These are phyloP conservation scores for Yasuhikotakia modesta DNA, from an alignment of 2,797 vertebrate genomes.

Conservation along the genomic window DNA sequence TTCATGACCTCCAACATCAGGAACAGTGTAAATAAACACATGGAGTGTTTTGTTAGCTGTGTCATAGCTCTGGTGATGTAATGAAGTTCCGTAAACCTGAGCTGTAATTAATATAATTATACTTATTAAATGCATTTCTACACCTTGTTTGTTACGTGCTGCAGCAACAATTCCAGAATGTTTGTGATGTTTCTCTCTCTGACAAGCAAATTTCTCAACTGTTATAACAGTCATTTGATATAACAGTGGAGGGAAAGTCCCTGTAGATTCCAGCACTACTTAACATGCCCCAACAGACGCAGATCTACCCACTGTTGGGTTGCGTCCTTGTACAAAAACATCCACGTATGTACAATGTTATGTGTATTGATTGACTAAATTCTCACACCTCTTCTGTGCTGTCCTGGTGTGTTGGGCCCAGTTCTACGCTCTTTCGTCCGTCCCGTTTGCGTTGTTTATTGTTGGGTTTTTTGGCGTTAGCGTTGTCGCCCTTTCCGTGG, in stretches of 20 bases:
- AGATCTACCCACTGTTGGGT: neutral
- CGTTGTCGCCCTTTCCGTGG: slow-evolving; percentile 84
- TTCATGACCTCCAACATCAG: no score
- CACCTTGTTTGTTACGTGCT: neutral
- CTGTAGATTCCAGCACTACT: neutral
- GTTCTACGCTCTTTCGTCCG: slow-evolving; percentile 86
- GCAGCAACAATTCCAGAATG: neutral
- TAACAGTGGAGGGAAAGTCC: neutral
- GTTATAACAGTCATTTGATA: neutral
- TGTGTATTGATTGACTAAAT: neutral
- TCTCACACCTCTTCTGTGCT: slow-evolving; percentile 85
- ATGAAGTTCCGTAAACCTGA: no score
- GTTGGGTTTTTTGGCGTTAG: slow-evolving; percentile 85
- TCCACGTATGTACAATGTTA: no score
- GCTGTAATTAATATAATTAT: no score
- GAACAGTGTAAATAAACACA: no score
- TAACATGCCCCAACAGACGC: no score
- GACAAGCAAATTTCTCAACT: neutral
- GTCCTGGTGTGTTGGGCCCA: slow-evolving; percentile 85
- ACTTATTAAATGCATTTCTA: neutral
- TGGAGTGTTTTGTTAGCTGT: no score
- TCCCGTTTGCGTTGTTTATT: slow-evolving; percentile 74
- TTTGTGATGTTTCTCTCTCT: neutral
- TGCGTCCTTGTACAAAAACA: no score
- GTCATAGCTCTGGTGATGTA: no score